Evolutionary conservation across 2,113 vertebrate species (phyloP).

Genomic region (Haemorhous mexicanus): DNA sequence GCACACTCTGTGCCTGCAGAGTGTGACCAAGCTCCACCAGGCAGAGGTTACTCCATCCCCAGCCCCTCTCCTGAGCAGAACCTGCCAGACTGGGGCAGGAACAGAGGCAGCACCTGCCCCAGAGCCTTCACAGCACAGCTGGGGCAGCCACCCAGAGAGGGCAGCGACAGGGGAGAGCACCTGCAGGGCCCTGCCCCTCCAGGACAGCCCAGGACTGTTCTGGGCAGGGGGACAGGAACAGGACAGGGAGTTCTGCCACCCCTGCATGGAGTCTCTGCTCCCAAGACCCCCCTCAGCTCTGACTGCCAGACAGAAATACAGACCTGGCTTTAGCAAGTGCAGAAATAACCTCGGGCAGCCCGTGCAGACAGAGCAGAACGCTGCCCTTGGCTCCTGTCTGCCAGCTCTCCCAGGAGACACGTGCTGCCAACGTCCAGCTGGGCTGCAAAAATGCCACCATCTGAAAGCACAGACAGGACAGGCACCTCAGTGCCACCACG

Average conservation of each 20-base stretch:
- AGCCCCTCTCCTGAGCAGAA: not conserved
- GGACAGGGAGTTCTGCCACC: not conserved
- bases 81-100: not conserved
- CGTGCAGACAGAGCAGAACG: not conserved
- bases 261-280: accelerated
- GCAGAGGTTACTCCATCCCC: not conserved
- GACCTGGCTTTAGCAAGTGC: not conserved
- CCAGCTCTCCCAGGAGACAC: not conserved
- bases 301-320: accelerated
- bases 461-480: not conserved
- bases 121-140: not conserved
- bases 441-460: not conserved
- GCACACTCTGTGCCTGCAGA: not conserved
- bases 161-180: not conserved
- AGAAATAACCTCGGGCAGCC: not conserved
- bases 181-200: not conserved
- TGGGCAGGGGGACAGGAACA: not conserved
- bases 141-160: not conserved
- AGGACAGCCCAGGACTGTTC: not conserved
- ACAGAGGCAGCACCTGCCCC: not conserved
- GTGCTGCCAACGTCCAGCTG: not conserved
- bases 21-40: not conserved
- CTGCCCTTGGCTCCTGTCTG: not conserved
- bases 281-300: not conserved
- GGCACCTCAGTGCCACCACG: not conserved